Evolutionary conservation across 2,113 vertebrate genomes (phyloP), one percentile per base, ranked within the genome.

Genomic region (Vulpes lagopus): DNA sequence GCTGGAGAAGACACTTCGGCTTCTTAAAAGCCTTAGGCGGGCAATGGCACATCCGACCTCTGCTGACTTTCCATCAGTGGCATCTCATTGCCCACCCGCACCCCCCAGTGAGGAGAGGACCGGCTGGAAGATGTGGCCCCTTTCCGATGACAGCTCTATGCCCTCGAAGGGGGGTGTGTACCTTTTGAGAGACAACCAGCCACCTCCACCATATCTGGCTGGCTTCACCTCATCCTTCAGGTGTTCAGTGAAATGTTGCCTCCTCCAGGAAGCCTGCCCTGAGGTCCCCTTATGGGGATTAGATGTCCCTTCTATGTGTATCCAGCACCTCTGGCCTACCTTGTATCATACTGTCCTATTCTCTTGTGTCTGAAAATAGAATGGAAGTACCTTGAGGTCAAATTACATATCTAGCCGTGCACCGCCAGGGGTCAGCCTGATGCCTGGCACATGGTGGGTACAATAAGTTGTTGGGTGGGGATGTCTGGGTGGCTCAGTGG

Each of bases 1-100:
- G 2, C 81, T 49, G 12, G 25, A 51, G 83, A 69, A 89, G 43
- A 38, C 27, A 20, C 27, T 7, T 20, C n/a, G 27, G 51, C 30
- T 60, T 51, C 82, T 38, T 85, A 23, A 73, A 67, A 89, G 43
- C 79, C 82, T 86, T 78, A n/a, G 8, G 35, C 32, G 22, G 32
- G 22, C 0, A 14, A 11, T 1, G 14, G 57, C 32, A 25, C 51
- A 11, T 6, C 20, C 25, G 27, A 9, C 15, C 9, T 55, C 53
- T 23, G 25, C 4, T 20, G 20, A 35, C 0, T 0, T 35, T 32
- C 55, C 57, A 9, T 35, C 9, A 9, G 10, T 0, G 16, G 38
- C 12, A 22, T n/a, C n/a, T 49, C 1, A 0, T n/a, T 10, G 10
- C 67, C 30, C 65, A 35, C 23, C 53, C 16, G 0, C 0, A 35